These are phyloP conservation scores for Drosophila subobscura DNA, from an alignment of 1,140 invertebrate species.

Conservation along the genomic window DNA sequence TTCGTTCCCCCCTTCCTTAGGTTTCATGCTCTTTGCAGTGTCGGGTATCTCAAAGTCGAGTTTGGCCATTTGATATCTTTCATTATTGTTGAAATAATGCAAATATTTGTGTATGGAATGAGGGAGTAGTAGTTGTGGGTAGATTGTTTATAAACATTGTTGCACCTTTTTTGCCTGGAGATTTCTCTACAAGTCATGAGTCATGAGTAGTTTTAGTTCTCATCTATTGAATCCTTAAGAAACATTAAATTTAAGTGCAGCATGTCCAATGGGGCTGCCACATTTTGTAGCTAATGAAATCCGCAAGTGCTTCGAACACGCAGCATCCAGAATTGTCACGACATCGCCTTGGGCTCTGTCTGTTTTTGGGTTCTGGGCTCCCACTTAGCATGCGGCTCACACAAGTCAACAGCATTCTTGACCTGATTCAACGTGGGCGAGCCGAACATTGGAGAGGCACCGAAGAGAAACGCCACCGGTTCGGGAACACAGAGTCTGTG, in stretches of 20 bases:
- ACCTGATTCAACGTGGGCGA: slow-evolving; percentile 46
- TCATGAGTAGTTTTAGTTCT: background rate
- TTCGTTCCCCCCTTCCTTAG: too few relatives aligned
- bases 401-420: slow-evolving; percentile 52
- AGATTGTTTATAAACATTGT: slow-evolving; percentile 3
- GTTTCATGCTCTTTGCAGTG: too few relatives aligned
- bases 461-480: slow-evolving; percentile 5
- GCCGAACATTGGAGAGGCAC: background rate
- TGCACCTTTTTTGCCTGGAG: too few relatives aligned
- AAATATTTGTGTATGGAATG: slow-evolving; percentile 30
- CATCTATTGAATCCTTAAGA: background rate
- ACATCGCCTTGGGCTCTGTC: slow-evolving; percentile 27
- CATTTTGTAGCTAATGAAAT: slow-evolving; percentile 60
- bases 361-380: slow-evolving; percentile 3
- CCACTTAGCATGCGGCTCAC: slow-evolving; percentile 52
- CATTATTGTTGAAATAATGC: slow-evolving; percentile 19
- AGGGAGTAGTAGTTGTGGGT: background rate
- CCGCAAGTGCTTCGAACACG: slow-evolving; percentile 42
- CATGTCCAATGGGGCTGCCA: slow-evolving; percentile 22
- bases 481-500: slow-evolving; percentile 12
- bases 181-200: slow-evolving; percentile 11
- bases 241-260: background rate
- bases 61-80: background rate
- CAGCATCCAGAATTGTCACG: slow-evolving; percentile 63
- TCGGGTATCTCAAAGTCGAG: slow-evolving; percentile 20